These are phyloP conservation scores for Aulostomus chinensis DNA, from an alignment of 2,797 vertebrate genomes.

Conservation along the genomic window DNA sequence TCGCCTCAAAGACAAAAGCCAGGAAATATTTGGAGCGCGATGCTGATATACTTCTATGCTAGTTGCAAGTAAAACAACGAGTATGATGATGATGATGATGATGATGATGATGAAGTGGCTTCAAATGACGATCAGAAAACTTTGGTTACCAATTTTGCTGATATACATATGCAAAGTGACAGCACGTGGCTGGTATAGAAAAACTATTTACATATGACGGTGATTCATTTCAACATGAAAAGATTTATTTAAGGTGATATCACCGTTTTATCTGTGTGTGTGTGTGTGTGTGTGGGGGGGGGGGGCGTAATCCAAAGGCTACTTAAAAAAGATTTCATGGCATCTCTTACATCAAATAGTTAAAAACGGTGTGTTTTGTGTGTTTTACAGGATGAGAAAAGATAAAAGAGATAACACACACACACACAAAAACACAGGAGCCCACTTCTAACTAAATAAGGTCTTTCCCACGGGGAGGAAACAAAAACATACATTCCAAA, in stretches of 20 bases:
- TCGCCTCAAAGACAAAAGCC: constrained; percentile 50
- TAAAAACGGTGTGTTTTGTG: neutral
- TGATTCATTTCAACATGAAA: constrained; percentile 58
- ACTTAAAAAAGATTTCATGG: constrained; percentile 33
- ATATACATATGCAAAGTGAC: constrained; percentile 79
- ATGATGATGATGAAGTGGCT: constrained; percentile 54
- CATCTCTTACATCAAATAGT: constrained; percentile 37
- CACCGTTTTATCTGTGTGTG: constrained; percentile 30
- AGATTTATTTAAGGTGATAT: constrained; percentile 42
- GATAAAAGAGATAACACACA: no score
- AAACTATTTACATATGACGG: constrained; percentile 76
- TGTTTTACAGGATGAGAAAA: no score
- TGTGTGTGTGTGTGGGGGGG: no score
- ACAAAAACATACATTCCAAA: constrained; percentile 71
- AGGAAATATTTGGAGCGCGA: constrained; percentile 27
- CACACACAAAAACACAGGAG: no score
- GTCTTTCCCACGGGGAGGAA: constrained; percentile 15
- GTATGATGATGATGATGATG: constrained; percentile 24
- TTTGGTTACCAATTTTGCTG: constrained; percentile 84
- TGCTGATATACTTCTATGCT: constrained; percentile 30
- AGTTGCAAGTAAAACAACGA: constrained; percentile 32
- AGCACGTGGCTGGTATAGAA: constrained; percentile 73
- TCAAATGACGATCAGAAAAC: constrained; percentile 74
- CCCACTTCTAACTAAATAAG: no score
- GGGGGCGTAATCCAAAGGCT: constrained; percentile 36